These are phyloP conservation scores for Metopia argyrocephala DNA, from an alignment of 2,888 invertebrate species.

Conservation along the genomic window DNA sequence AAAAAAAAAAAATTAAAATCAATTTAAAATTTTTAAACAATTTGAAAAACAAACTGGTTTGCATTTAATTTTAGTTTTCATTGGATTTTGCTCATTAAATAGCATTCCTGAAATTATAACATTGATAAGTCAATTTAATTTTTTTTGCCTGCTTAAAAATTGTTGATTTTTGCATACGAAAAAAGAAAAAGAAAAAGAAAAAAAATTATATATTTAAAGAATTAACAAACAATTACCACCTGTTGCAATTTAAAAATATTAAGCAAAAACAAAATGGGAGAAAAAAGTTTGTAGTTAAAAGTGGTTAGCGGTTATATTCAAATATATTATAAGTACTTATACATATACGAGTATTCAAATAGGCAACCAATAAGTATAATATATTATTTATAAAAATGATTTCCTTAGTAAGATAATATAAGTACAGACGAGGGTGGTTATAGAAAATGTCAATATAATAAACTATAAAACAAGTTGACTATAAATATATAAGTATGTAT, in stretches of 20 bases:
- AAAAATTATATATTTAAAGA: slow-evolving; percentile 9
- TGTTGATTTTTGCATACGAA: neutral
- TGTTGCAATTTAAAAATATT: slow-evolving; percentile 2
- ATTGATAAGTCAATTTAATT: neutral
- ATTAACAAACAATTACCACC: slow-evolving; percentile 31
- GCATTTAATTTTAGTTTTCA: neutral
- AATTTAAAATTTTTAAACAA: neutral
- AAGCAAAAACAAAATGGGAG: neutral
- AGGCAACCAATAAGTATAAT: neutral
- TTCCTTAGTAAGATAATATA: neutral
- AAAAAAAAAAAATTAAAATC: neutral
- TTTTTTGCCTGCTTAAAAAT: neutral
- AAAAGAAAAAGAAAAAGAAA: neutral
- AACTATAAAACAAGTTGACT: too few species aligned
- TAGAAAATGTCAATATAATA: too few species aligned
- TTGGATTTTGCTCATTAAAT: slow-evolving; percentile 22
- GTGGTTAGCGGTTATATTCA: neutral
- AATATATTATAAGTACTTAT: neutral
- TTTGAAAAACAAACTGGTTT: neutral
- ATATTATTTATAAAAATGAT: slow-evolving; percentile 1
- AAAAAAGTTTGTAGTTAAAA: too few species aligned
- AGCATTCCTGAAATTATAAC: slow-evolving; percentile 14
- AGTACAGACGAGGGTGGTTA: neutral
- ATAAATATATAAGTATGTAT: too few species aligned
- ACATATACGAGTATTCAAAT: too few species aligned